Evolutionary conservation across 2,888 invertebrate genomes (phyloP).

Genomic region (Macrophya annulata): DNA sequence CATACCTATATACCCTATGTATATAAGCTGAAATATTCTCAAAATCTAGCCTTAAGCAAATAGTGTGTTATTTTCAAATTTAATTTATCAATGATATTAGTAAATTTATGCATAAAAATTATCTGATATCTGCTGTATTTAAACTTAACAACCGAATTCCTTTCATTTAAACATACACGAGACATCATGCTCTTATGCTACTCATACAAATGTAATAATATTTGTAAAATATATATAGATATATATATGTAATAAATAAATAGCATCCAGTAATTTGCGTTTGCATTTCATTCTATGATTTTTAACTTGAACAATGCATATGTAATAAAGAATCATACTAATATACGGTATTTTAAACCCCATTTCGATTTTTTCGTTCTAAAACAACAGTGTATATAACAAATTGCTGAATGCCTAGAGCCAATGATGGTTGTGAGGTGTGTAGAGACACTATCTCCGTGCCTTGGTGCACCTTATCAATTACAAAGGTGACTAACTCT

Average conservation of each 20-base stretch:
- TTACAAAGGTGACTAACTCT: conserved; percentile 66
- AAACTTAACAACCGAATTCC: conserved; percentile 5
- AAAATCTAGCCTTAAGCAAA: neutral
- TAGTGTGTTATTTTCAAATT: neutral
- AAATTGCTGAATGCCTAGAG: conserved; percentile 76
- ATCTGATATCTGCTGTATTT: neutral
- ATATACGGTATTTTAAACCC: neutral
- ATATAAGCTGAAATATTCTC: neutral
- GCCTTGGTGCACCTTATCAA: conserved; percentile 60
- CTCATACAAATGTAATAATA: conserved; percentile 65
- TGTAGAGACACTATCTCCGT: conserved; percentile 74
- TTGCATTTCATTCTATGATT: conserved; percentile 16
- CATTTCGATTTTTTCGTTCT: neutral
- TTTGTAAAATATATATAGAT: conserved; percentile 63
- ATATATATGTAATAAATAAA: conserved; percentile 47
- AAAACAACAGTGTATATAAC: conserved; percentile 40
- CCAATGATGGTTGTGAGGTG: conserved; percentile 79
- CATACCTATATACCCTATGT: conserved; percentile 1
- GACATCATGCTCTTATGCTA: conserved; percentile 67
- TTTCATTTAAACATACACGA: conserved; percentile 67
- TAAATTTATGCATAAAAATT: neutral
- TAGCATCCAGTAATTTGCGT: conserved; percentile 70
- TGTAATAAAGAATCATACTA: neutral
- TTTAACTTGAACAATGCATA: neutral
- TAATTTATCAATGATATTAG: neutral